Evolutionary conservation across 1,140 invertebrate genomes (phyloP).

Genomic region (Drosophila virilis): DNA sequence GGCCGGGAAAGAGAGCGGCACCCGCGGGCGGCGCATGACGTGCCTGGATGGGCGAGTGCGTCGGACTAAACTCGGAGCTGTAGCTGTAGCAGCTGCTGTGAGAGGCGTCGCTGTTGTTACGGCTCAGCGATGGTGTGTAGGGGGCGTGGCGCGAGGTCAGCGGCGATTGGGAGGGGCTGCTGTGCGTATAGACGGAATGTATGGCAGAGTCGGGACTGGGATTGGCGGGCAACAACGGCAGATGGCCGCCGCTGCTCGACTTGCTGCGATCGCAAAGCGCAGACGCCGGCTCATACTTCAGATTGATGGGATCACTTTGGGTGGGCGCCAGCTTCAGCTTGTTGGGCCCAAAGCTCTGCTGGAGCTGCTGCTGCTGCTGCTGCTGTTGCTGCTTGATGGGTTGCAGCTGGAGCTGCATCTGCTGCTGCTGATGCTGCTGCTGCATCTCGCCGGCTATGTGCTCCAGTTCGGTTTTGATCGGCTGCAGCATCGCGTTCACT

Average conservation of each 20-base stretch:
- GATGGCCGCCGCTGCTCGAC: constrained; percentile 67
- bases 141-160: constrained; percentile 92
- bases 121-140: constrained; percentile 92
- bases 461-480: constrained; percentile 71
- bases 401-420: constrained; percentile 18
- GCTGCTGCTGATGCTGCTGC: constrained; percentile 22
- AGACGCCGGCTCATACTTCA: constrained; percentile 80
- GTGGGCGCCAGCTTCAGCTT: constrained; percentile 75
- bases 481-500: constrained; percentile 38
- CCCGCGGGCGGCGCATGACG: constrained; percentile 69
- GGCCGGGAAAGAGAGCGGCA: constrained; percentile 42
- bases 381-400: constrained; percentile 16
- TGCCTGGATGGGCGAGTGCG: constrained; percentile 93
- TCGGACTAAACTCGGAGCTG: constrained; percentile 90
- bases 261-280: constrained; percentile 71
- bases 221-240: constrained; percentile 86
- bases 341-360: constrained; percentile 5
- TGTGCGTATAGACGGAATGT: constrained; percentile 92
- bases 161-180: constrained; percentile 93
- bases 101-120: constrained; percentile 96
- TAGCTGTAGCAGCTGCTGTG: constrained; percentile 93
- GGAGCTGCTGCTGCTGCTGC: constrained; percentile 1
- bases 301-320: constrained; percentile 82
- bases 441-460: constrained; percentile 69
- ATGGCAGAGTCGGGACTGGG: constrained; percentile 93